Conservation (phyloP, 2,113 vertebrate species). For the Chunga burmeisteri region DNA sequence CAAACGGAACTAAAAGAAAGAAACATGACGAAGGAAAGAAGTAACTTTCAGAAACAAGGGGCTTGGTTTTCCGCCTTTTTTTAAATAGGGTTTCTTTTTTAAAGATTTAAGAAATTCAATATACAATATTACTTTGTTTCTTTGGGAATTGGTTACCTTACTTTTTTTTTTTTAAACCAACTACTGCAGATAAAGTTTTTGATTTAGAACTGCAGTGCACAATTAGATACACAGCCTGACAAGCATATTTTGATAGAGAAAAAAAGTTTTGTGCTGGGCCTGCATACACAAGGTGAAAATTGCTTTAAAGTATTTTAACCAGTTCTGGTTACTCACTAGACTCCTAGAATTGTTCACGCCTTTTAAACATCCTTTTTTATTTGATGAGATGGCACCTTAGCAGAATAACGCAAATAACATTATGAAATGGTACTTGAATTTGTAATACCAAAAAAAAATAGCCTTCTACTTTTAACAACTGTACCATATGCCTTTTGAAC, state of each 20-base stretch:
- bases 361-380: background rate
- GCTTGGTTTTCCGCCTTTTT: background rate
- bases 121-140: background rate
- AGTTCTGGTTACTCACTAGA: background rate
- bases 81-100: background rate
- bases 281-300: background rate
- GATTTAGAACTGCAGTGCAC: background rate
- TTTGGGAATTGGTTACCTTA: background rate
- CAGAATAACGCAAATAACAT: background rate
- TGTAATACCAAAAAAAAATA: background rate
- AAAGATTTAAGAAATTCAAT: background rate
- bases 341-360: background rate
- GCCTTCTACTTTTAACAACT: background rate
- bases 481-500: background rate
- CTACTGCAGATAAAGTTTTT: background rate
- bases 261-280: background rate
- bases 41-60: background rate
- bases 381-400: background rate
- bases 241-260: background rate
- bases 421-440: background rate
- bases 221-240: background rate
- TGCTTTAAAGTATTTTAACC: background rate
- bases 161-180: background rate
- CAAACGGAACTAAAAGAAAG: background rate
- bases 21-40: background rate